A percentile compares a stretch with the other conserved stretches of the same genome.
phyloP scores from a whole-genome alignment of 2,888 invertebrate species.

The Flexamia atlantica region DNA sequence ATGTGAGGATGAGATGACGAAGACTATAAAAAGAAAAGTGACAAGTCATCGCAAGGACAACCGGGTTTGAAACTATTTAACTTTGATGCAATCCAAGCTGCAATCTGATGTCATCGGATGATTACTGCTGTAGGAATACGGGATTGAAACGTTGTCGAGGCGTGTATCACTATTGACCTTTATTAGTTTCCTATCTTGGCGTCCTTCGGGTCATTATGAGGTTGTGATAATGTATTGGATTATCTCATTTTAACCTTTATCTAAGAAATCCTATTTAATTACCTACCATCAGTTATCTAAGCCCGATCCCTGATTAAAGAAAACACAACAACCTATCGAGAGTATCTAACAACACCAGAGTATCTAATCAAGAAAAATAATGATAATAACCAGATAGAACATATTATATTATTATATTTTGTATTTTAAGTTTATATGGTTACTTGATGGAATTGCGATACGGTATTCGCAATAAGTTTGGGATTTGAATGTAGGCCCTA shows the following conservation, averaged over 20 bases:
- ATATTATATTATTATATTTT: too few relatives aligned
- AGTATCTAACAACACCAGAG: too few relatives aligned
- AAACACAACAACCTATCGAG: too few relatives aligned
- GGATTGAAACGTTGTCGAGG: not conserved
- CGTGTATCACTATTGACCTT: not conserved
- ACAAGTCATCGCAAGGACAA: not conserved
- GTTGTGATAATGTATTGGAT: not conserved
- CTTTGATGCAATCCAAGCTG: slow-evolving; percentile 1
- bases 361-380: too few relatives aligned
- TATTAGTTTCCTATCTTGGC: not conserved
- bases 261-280: too few relatives aligned
- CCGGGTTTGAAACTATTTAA: not conserved
- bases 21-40: slow-evolving; percentile 14
- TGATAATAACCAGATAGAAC: too few relatives aligned
- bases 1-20: not conserved
- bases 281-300: too few relatives aligned
- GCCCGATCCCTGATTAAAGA: too few relatives aligned
- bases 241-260: slow-evolving; percentile 39
- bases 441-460: too few relatives aligned
- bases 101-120: not conserved
- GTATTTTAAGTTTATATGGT: too few relatives aligned
- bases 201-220: not conserved
- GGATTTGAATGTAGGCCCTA: too few relatives aligned
- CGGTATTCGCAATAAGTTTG: too few relatives aligned
- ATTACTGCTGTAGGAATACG: not conserved